Base-by-base conservation (phyloP, 1,140 invertebrate genomes). In the Zaprionus ghesquierei region DNA sequence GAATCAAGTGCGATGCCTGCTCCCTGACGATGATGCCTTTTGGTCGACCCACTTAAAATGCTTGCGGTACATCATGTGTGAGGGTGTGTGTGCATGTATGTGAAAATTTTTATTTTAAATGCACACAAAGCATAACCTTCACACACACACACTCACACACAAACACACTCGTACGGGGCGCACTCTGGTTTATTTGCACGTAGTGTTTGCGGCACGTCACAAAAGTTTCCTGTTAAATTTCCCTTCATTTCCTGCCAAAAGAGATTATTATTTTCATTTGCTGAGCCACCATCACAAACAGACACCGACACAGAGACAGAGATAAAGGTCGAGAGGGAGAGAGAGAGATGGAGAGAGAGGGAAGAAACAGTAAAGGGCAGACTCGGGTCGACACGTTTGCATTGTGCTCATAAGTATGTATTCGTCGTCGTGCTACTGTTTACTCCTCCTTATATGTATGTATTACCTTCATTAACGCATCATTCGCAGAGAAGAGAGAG, bases 251-350 rank as follows among this genome's bases (percentile, higher is more conserved):
- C 82, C 82, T 79, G 82, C 53, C 75, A 63, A 79, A 89, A 82
- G 79, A 87, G 84, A 87, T 87, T 87, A 87, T 87, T 89, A 87
- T 87, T 82, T 87, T 82, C 82, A 87, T 82, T 87, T 77, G 76
- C 73, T 78, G 79, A 74, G 75, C 70, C 82, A 81, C 62, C 62
- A 78, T 74, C 74, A 77, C 68, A 69, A 50, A 69, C 54, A 61
- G 59, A 54, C 10, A 27, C 35, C 5, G 13, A 35, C 3, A 33
- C 62, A 69, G 50, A 50, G 50, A 58, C 59, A 53, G 46, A 60
- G 23, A 9, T 5, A 44, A 29, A 59, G 27, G 53, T 8, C 6
- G 27, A 53, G 15, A 60, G 15, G 29, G 29, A 46, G 10, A 50
- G 44, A 10, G 31, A 23, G 33, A 31, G 22, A 33, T 22, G n/a